Base-by-base conservation (phyloP, 2,888 invertebrate species). In the Gryllus longicercus region DNA sequence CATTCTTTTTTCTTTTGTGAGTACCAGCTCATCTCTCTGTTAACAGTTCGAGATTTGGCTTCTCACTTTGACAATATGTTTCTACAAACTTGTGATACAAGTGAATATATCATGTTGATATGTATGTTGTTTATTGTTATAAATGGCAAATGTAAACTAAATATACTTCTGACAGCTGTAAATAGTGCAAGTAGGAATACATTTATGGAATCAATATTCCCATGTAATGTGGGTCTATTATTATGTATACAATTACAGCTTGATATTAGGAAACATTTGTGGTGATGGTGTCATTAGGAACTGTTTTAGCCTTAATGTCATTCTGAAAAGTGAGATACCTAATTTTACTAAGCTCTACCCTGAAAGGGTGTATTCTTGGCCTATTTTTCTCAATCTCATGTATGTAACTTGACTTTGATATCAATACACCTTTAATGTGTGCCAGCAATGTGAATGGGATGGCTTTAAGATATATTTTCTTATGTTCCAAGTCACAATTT, bases 61-160 rank as follows among this genome's bases (percentile, higher is more conserved):
- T 63, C 63, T 63, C 63, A 63, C 63, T 63, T 63, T 63, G 63
- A 63, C 63, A 63, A 63, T 63, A 63, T 63, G 63, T 63, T 63
- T 63, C 63, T 63, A 63, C 63, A 63, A 63, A 63, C 63, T 63
- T 63, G 63, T 63, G 14, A 63, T 63, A 63, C 63, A 63, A 63
- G 63, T 63, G 63, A 63, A 63, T 63, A 63, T 63, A 63, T 63
- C 63, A 63, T 63, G 63, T 63, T 63, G 63, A 63, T 63, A 63
- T 63, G 63, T 63, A 63, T 63, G 63, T 63, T 63, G 63, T 63
- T 63, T 63, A 63, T 63, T 63, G 63, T 63, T 63, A 63, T 63
- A 63, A 63, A 63, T 63, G 63, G 63, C 63, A 63, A 63, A 63
- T 63, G 63, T 63, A 63, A 63, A 63, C 63, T 63, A 63, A 63